Evolutionary conservation across 1,140 invertebrate species (phyloP).

Genomic region (Antheraea mylitta): DNA sequence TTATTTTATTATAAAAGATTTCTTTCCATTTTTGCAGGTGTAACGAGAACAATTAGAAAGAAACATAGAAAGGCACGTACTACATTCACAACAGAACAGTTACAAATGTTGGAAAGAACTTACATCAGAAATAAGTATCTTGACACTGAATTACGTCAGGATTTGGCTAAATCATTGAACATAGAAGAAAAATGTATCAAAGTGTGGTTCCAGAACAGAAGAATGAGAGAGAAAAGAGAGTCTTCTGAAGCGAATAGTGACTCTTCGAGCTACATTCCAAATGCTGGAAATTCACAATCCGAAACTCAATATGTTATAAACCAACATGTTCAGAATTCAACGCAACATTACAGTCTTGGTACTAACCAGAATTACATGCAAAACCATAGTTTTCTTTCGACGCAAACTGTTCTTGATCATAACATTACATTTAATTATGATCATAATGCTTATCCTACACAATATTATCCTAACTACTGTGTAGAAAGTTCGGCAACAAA

Average conservation of each 20-base stretch:
- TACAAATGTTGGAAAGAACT: slow-evolving; percentile 42
- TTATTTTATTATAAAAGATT: too few species aligned
- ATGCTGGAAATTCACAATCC: neutral
- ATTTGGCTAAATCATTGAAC: slow-evolving; percentile 41
- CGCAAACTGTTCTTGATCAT: neutral
- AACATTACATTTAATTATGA: slow-evolving; percentile 26
- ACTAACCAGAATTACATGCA: neutral
- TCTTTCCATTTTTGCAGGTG: neutral
- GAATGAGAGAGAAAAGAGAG: slow-evolving; percentile 60
- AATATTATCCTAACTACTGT: slow-evolving; percentile 35
- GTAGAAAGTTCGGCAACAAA: neutral
- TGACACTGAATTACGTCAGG: slow-evolving; percentile 31
- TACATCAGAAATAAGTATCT: slow-evolving; percentile 43
- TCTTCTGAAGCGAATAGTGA: slow-evolving; percentile 41
- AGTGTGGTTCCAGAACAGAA: slow-evolving; percentile 64
- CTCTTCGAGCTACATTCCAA: slow-evolving; percentile 32
- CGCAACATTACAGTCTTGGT: neutral
- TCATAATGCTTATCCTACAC: slow-evolving; percentile 31
- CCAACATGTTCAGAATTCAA: neutral
- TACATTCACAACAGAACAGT: slow-evolving; percentile 56
- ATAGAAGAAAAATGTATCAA: slow-evolving; percentile 54
- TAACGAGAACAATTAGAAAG: slow-evolving; percentile 46
- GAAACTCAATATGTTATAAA: neutral
- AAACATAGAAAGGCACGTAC: slow-evolving; percentile 52
- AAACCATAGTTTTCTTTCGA: neutral